Evolutionary conservation across 2,797 vertebrate genomes (phyloP), one percentile per base, ranked within the genome.

Genomic region (Miichthys miiuy): DNA sequence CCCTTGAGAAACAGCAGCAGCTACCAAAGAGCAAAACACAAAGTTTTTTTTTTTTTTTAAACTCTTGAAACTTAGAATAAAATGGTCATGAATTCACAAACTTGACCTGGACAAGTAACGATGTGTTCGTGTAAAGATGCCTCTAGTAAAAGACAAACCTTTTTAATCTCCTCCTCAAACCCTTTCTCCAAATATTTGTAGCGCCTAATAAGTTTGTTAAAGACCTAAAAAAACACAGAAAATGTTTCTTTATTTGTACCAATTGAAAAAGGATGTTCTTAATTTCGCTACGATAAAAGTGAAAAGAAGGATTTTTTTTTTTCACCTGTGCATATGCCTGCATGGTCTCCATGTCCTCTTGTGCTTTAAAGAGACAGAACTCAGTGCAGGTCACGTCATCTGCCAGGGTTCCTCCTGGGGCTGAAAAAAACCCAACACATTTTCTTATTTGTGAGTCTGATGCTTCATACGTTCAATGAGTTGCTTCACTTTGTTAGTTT

Each of bases 131-230:
- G 13, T 11, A 18, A 56, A 71, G n/a, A 63, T 12, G 4, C 2
- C 5, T 14, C 17, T 1, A 10, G 1, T 0, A 48, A 9, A 65
- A 30, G 1, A 51, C 89, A 65, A 91, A 98, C 97, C 97, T 99
- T 99, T 96, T 98, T 99, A 63, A 99, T 97, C 94, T 99, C 97
- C 91, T 99, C 98, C 92, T 99, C 97, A 94, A 98, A 98, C 81
- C 97, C 97, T 94, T 98, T 99, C 94, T 99, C 98, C 96, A 99
- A 93, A 94, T 99, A 98, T 92, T 99, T 99, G 94, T 99, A 99
- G 91, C 97, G 98, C 94, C 97, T 96, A 95, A 99, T 98, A 88
- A 99, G 95, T 95, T 99, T 99, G 96, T 98, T 98, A 95, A 99
- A 99, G 95, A 99, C 97, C 98, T 99, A 57, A 17, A 64, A 64